Evolutionary conservation across 2,113 vertebrate genomes (phyloP), one percentile per base, ranked within the genome.

Genomic region (Apus apus): DNA sequence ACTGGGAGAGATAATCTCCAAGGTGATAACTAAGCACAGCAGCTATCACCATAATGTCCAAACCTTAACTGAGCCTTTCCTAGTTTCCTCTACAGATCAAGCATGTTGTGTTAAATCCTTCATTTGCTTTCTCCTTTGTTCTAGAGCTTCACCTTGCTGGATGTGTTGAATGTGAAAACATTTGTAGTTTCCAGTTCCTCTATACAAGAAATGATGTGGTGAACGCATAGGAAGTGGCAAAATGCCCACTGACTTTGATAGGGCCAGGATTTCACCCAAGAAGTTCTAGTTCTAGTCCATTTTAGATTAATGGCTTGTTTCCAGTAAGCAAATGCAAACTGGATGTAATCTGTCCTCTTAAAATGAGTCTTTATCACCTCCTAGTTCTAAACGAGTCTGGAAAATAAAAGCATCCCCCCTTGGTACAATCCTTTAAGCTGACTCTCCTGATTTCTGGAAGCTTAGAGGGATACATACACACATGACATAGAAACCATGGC

Each of bases 321-420:
- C 79, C 79, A 93, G 65, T 46, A 91, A 95, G 77, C 40, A 88
- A 64, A 93, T 50, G 32, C 16, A 85, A 88, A 71, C 53, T 95
- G 72, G 60, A 92, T 92, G 56, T 88, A 36, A 83, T 87, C 85
- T 80, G n/a, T 89, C 46, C 57, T 89, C 66, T 79, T 70, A 64
- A 93, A 91, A 73, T 18, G 17, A 85, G 15, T 18, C 23, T 74
- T 82, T 80, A 82, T 32, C 87, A 72, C 43, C 82, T 93, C 43
- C 56, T 74, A 34, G 29, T 51, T 91, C 50, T 73, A 77, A 75
- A 85, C 74, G 46, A 82, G 43, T 8, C 56, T 46, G 43, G 23
- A 87, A 58, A 30, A 85, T 38, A 72, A 80, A 90, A 96, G 50
- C 45, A 85, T 53, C 58, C 34, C 87, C 26, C 14, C 20, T 65